These are phyloP conservation scores for Endotricha flammealis DNA, from an alignment of 2,888 invertebrate species.

Conservation along the genomic window DNA sequence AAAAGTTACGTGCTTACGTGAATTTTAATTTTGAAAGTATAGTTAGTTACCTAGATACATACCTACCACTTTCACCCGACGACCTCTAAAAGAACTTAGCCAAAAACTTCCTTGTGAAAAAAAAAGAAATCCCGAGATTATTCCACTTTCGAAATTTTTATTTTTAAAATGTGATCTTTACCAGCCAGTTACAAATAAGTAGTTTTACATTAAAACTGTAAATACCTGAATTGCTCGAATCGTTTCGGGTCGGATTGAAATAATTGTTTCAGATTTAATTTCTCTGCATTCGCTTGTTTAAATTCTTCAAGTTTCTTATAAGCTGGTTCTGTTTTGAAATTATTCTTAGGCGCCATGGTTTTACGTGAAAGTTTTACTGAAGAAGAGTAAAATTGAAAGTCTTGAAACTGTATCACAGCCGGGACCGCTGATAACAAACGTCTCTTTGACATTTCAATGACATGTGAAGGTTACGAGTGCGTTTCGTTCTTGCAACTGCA, in stretches of 20 bases:
- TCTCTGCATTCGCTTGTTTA: constrained; percentile 83
- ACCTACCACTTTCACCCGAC: too few relatives aligned
- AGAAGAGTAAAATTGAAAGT: constrained; percentile 31
- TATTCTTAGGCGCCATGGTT: constrained; percentile 67
- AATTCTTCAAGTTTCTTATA: constrained; percentile 87
- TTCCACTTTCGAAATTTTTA: constrained; percentile 11
- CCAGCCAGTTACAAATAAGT: too few relatives aligned
- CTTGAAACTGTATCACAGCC: constrained; percentile 20
- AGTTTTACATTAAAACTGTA: too few relatives aligned
- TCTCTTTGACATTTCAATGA: constrained; percentile 72
- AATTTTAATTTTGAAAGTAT: too few relatives aligned
- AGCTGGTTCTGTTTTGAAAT: constrained; percentile 78
- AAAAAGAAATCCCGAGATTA: too few relatives aligned
- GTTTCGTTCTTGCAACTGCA: constrained; percentile 36
- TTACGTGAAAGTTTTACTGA: constrained; percentile 33
- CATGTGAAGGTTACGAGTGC: constrained; percentile 61
- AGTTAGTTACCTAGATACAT: too few relatives aligned
- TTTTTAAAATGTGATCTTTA: too few relatives aligned
- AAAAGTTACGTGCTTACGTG: too few relatives aligned
- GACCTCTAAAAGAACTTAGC: constrained; percentile 51
- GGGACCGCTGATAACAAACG: constrained; percentile 57
- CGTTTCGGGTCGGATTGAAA: constrained; percentile 89
- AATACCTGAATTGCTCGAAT: constrained; percentile 93
- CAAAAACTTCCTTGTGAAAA: too few relatives aligned
- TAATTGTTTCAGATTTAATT: constrained; percentile 88